Base-by-base conservation (phyloP, 2,113 vertebrate genomes). In the Corydoras sp. region DNA sequence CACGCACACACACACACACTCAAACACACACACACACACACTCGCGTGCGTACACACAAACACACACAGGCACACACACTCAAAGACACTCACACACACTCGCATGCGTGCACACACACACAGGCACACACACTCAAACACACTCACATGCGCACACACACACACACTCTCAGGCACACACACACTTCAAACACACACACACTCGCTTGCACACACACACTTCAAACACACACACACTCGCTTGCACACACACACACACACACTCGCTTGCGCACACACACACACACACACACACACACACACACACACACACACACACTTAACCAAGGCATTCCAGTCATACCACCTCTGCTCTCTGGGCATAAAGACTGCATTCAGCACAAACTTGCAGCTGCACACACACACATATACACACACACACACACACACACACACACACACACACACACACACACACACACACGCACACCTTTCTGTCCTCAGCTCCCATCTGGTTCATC, bases 391-490 rank as follows among this genome's bases (percentile, higher is more conserved):
- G 24, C 13, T 55, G 15, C 32, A 0, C 24, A 69, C 6, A 49
- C 2, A 54, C 13, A 56, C 55, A 59, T 14, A 32, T 5, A 62
- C 13, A 61, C 31, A 66, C 32, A n/a, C 14, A 14, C 12, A 56
- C 54, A 56, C 54, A 56, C 54, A 56, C 54, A 56, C 54, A 7
- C 12, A 1, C 24, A 69, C 6, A 48, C 2, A 54, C 13, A 56
- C 55, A 59, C 18, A 32, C 32, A 0, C 24, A 69, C 6, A 49
- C 35, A n/a, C 14, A n/a, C 13, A 56, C 54, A 56, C 54, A 56
- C 54, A 56, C 54, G 14, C 54, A 7, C 13, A 91, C 97, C 93
- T 95, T 98, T 88, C 89, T 97, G 80, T 99, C 96, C 79, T 98
- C 94, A 0, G 91, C 83, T 74, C 84, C 91, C 73, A 99, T 88